Percentiles rank a stretch among this genome's conserved stretches.
Conservation (phyloP, 2,888 invertebrate species). For the Melinaea menophilus region DNA sequence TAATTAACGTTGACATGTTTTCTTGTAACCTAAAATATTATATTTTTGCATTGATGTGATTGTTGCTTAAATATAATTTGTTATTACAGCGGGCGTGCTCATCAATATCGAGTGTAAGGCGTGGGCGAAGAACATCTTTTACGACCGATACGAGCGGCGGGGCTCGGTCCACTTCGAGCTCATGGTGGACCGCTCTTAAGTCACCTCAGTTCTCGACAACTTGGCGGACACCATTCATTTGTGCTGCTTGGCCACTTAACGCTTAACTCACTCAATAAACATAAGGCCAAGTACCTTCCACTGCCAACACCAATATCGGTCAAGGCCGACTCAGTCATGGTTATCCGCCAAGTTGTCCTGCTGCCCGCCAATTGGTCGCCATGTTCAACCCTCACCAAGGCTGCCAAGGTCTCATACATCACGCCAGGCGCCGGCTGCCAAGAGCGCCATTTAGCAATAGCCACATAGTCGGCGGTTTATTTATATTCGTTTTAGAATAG, state of each 20-base stretch:
- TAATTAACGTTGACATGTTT: neutral
- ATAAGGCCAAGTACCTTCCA: conserved; percentile 31
- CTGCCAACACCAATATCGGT: conserved; percentile 27
- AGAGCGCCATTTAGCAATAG: conserved; percentile 70
- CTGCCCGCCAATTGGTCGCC: conserved; percentile 29
- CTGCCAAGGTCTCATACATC: conserved; percentile 36
- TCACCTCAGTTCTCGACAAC: conserved; percentile 27
- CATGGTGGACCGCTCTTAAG: conserved; percentile 86
- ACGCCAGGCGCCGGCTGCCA: conserved; percentile 48
- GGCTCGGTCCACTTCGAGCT: conserved; percentile 97
- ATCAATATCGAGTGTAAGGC: conserved; percentile 97
- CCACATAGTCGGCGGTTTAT: conserved; percentile 74
- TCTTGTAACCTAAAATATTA: neutral
- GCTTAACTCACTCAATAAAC: conserved; percentile 32
- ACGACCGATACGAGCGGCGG: conserved; percentile 91
- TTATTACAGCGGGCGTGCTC: conserved; percentile 84
- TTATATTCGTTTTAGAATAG: conserved; percentile 78
- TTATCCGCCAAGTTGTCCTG: conserved; percentile 37
- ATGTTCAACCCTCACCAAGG: conserved; percentile 34
- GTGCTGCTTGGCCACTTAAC: conserved; percentile 33
- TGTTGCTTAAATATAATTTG: too few relatives aligned
- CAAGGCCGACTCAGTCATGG: conserved; percentile 27
- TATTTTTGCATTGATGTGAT: too few relatives aligned
- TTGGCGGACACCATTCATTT: conserved; percentile 31
- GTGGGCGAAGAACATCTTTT: conserved; percentile 92